These are phyloP conservation scores for Takifugu flavidus DNA, from an alignment of 2,113 vertebrate genomes.

Conservation along the genomic window DNA sequence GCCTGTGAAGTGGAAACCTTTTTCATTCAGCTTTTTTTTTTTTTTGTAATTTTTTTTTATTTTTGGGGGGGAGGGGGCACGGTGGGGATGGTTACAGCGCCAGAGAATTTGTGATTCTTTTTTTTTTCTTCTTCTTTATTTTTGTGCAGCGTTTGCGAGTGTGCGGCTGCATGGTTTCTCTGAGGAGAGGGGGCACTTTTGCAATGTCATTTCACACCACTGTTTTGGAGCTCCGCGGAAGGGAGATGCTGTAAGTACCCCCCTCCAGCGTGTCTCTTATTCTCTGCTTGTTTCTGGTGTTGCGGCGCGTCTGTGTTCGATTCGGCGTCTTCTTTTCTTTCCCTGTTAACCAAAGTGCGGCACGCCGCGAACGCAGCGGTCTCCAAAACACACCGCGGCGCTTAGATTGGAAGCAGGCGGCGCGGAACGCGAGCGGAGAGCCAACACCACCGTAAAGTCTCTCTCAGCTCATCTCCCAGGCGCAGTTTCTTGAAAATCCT, in stretches of 20 bases:
- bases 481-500: conserved; percentile 23
- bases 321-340: conserved; percentile 4
- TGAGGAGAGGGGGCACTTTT: conserved; percentile 66
- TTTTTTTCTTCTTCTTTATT: conserved; percentile 6
- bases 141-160: conserved; percentile 42
- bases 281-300: not conserved
- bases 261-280: conserved; percentile 21
- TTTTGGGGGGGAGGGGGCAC: conserved; percentile 4
- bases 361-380: conserved; percentile 28
- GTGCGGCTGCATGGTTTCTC: conserved; percentile 59
- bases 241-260: conserved; percentile 92
- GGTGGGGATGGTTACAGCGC: conserved; percentile 54
- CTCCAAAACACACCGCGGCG: not conserved
- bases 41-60: not conserved
- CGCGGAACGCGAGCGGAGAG: not conserved
- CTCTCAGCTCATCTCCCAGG: not conserved
- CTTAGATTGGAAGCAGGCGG: not conserved
- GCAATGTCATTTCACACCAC: conserved; percentile 76
- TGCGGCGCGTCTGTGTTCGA: conserved; percentile 14
- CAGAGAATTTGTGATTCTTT: conserved; percentile 36
- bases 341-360: conserved; percentile 61
- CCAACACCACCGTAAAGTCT: not conserved
- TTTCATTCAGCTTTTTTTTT: conserved; percentile 45
- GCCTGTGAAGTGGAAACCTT: conserved; percentile 47
- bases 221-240: conserved; percentile 84